Evolutionary conservation across 2,888 invertebrate genomes (phyloP).

Genomic region (Oscheius sp.): DNA sequence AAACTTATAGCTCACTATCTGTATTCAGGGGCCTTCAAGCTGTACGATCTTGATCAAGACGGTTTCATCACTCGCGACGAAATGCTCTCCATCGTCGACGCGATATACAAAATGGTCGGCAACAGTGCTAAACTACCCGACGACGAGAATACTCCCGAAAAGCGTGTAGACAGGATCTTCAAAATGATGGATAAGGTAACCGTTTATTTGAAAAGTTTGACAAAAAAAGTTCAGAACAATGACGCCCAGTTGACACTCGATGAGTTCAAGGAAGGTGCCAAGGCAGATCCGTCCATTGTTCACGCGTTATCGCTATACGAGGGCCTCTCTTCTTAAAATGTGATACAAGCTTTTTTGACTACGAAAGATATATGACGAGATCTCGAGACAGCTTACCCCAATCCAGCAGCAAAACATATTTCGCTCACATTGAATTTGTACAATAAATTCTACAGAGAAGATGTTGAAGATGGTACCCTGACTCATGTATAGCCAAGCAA

Average conservation of each 20-base stretch:
- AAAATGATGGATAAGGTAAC: conserved; percentile 91
- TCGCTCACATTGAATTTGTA: no score
- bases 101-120: conserved; percentile 98
- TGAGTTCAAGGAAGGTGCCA: conserved; percentile 96
- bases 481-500: no score
- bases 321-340: conserved; percentile 63
- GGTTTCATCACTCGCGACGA: conserved; percentile 94
- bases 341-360: background rate
- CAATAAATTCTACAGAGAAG: no score
- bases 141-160: conserved; percentile 78
- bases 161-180: conserved; percentile 97
- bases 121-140: conserved; percentile 70
- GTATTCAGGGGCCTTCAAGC: conserved; percentile 89
- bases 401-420: no score
- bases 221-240: conserved; percentile 81
- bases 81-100: conserved; percentile 96
- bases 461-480: no score
- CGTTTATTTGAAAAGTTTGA: background rate
- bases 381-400: no score
- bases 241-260: conserved; percentile 94
- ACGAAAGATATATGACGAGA: no score
- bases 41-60: conserved; percentile 95
- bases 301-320: conserved; percentile 83
- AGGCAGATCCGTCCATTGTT: conserved; percentile 96
- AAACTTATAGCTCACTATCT: background rate